A percentile compares a stretch with the other conserved stretches of the same genome.
Evolutionary conservation across 2,797 vertebrate genomes (phyloP).

Genomic region (Falco concolor): DNA sequence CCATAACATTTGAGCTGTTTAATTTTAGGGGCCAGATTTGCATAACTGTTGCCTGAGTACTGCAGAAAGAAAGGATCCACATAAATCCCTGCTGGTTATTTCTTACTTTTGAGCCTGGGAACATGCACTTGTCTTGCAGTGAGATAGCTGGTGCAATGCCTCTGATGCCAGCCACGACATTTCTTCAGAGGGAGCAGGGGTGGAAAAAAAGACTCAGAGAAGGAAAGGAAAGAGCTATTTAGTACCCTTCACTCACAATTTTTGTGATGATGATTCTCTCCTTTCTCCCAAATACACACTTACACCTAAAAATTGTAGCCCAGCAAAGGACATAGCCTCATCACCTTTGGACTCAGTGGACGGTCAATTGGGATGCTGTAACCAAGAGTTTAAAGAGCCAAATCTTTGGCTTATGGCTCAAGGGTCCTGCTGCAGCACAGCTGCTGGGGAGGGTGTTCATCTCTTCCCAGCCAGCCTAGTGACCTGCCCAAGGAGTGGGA

Average conservation of each 20-base stretch:
- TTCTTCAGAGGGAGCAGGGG: neutral
- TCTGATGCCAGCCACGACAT: neutral
- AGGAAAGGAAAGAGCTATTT: neutral
- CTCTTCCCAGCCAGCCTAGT: neutral
- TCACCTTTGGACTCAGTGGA: neutral
- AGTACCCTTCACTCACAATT: neutral
- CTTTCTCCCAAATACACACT: neutral
- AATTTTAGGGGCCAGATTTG: neutral
- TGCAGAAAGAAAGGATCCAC: neutral
- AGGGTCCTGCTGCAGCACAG: neutral
- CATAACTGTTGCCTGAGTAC: neutral
- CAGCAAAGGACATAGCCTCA: neutral
- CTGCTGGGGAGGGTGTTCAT: neutral
- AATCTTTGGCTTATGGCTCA: neutral
- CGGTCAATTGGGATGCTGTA: neutral
- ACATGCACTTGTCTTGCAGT: neutral
- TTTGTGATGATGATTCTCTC: neutral
- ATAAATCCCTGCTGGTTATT: neutral
- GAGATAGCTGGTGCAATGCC: neutral
- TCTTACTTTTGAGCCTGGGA: neutral
- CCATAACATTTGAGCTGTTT: neutral
- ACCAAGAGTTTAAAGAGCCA: neutral
- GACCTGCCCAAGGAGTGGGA: neutral
- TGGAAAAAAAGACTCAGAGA: neutral
- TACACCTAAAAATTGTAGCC: neutral